Evolutionary conservation across 2,888 invertebrate genomes (phyloP).

Genomic region (Drosophila picticornis): DNA sequence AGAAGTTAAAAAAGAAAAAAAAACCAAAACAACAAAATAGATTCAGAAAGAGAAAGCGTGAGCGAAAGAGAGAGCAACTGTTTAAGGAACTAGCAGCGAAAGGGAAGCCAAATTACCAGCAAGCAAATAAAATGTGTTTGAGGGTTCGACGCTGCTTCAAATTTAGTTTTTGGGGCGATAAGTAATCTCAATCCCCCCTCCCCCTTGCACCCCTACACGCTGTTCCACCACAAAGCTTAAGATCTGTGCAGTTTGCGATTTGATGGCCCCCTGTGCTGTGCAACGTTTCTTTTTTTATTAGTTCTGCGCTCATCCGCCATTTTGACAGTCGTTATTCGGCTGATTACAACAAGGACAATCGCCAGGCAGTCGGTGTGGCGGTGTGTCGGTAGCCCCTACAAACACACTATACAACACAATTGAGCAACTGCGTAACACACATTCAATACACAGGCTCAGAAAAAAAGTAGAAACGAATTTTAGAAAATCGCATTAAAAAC

Average conservation of each 20-base stretch:
- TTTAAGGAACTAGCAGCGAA: slow-evolving; percentile 56
- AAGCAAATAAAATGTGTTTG: slow-evolving; percentile 78
- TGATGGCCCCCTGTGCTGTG: slow-evolving; percentile 53
- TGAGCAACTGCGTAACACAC: not conserved
- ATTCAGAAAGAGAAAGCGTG: not conserved
- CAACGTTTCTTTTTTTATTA: slow-evolving; percentile 75
- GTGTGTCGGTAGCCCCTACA: slow-evolving; percentile 12
- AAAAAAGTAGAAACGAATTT: not conserved
- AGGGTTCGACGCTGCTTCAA: slow-evolving; percentile 69
- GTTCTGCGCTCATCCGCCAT: slow-evolving; percentile 74
- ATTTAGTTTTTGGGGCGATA: slow-evolving; percentile 57
- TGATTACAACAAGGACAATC: slow-evolving; percentile 75
- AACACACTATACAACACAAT: slow-evolving; percentile 29
- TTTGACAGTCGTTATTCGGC: slow-evolving; percentile 74
- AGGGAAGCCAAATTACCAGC: slow-evolving; percentile 74
- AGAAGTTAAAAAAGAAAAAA: slow-evolving; percentile 30
- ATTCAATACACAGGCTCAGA: not conserved
- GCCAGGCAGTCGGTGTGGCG: slow-evolving; percentile 24
- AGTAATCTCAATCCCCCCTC: slow-evolving; percentile 21
- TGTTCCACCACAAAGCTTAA: slow-evolving; percentile 19
- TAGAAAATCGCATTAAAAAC: not conserved
- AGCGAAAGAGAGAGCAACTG: slow-evolving; percentile 31
- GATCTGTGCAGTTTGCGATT: slow-evolving; percentile 66
- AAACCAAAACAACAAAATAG: not conserved
- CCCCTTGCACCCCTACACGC: not conserved